A percentile compares a stretch with the other conserved stretches of the same genome.
Conservation (phyloP, 2,113 vertebrate genomes). For the Lipotes vexillifer region DNA sequence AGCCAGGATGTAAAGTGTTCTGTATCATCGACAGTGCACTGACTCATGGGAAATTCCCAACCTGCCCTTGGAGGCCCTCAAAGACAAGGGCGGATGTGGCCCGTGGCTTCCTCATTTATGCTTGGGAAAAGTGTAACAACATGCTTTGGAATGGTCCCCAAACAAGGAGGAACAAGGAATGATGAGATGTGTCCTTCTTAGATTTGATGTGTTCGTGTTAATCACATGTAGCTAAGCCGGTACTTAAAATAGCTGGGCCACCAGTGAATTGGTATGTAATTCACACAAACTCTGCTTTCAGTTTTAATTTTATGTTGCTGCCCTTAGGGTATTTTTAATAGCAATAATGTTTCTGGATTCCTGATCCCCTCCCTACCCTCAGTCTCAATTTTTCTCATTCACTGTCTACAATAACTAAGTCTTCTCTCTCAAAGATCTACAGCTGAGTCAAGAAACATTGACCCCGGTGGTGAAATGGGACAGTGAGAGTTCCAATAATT, state of each 20-base stretch:
- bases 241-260: constrained; percentile 41
- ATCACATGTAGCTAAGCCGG: neutral
- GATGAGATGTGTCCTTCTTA: neutral
- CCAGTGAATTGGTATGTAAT: neutral
- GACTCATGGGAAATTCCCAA: neutral
- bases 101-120: neutral
- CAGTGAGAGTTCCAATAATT: neutral
- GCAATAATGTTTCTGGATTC: neutral
- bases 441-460: neutral
- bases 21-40: neutral
- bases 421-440: neutral
- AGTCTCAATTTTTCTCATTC: neutral
- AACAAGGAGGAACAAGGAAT: neutral
- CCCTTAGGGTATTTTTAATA: constrained; percentile 11
- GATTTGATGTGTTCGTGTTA: neutral
- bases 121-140: neutral
- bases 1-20: neutral
- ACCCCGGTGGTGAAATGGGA: neutral
- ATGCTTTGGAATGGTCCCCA: neutral
- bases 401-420: neutral
- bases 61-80: neutral
- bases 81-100: neutral
- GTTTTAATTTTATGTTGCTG: constrained; percentile 58
- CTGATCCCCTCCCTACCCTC: neutral
- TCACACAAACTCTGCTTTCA: neutral